Evolutionary conservation across 2,888 invertebrate species (phyloP), one percentile per base, ranked within the genome.

Genomic region (Antitype chi): DNA sequence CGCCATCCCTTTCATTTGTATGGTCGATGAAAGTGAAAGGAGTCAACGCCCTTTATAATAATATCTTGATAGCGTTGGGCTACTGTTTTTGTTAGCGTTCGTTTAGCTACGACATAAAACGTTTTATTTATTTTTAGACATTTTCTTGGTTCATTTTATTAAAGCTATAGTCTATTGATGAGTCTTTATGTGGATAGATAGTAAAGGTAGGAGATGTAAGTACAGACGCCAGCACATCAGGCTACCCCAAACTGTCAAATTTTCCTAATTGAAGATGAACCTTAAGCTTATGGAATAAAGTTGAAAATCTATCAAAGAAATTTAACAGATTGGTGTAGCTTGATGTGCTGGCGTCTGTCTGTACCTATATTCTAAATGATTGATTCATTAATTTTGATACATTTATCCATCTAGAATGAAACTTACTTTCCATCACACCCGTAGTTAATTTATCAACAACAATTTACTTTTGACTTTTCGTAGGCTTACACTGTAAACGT

Each of bases 11-110:
- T 81, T 80, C 59, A 23, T 55, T 47, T 15, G 23, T 66, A 63
- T 38, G 63, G 53, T 11, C 25, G 49, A 81, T 79, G 74, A 86
- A 87, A 85, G 85, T 78, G 72, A 80, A 78, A 76, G 70, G 71
- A 77, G 81, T 82, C 72, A 83, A 77, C 69, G 82, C 69, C 80
- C 87, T 82, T 75, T 28, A 11, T 2, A 32, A n/a, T n/a, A n/a
- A n/a, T 32, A 64, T 76, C 32, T 66, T 67, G 79, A 82, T 80
- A 78, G 66, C 52, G 52, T 73, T 9, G 13, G 64, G 71, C 59
- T 28, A 32, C 71, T 66, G 75, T 74, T 78, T 70, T 66, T 57
- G 57, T 69, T 74, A 62, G 64, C 64, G 63, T 63, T 59, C 69
- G 73, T 64, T 76, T 72, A n/a, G n/a, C n/a, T n/a, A 63, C 66